Percentiles rank a stretch among this genome's conserved stretches.
phyloP scores from a whole-genome alignment of 1,140 invertebrate species.

The Drosophila watanabei region DNA sequence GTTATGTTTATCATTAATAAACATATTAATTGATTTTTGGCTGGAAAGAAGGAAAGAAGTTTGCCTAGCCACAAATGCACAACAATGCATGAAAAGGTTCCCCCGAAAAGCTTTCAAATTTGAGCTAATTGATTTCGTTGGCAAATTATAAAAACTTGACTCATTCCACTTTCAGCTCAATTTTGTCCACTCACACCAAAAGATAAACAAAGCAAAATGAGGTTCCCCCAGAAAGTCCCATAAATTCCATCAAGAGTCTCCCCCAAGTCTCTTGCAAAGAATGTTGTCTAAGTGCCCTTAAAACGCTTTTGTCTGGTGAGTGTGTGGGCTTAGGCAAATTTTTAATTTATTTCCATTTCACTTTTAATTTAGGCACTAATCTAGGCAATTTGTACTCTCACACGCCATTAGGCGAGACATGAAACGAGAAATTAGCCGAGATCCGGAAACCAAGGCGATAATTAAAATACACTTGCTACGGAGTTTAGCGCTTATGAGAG shows the following conservation, averaged over 20 bases:
- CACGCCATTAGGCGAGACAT: conserved; percentile 74
- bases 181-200: conserved; percentile 5
- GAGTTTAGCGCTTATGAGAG: neutral
- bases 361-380: conserved; percentile 83
- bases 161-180: neutral
- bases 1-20: no score
- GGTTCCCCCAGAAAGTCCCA: conserved; percentile 36
- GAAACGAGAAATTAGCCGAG: conserved; percentile 45
- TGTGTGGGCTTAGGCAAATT: conserved; percentile 59
- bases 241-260: conserved; percentile 52
- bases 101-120: conserved; percentile 39
- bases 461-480: conserved; percentile 39
- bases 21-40: no score
- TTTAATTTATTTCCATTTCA: conserved; percentile 84
- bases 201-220: conserved; percentile 42
- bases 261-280: conserved; percentile 23
- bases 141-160: conserved; percentile 70
- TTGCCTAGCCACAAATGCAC: neutral
- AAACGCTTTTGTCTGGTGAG: conserved; percentile 18
- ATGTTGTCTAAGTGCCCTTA: conserved; percentile 32
- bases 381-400: conserved; percentile 83
- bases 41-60: neutral
- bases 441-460: conserved; percentile 36
- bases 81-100: neutral
- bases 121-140: conserved; percentile 68